Percentiles rank a stretch among this genome's conserved stretches.
Evolutionary conservation across 2,797 vertebrate genomes (phyloP).

Genomic region (Chaenodraco wilsoni): DNA sequence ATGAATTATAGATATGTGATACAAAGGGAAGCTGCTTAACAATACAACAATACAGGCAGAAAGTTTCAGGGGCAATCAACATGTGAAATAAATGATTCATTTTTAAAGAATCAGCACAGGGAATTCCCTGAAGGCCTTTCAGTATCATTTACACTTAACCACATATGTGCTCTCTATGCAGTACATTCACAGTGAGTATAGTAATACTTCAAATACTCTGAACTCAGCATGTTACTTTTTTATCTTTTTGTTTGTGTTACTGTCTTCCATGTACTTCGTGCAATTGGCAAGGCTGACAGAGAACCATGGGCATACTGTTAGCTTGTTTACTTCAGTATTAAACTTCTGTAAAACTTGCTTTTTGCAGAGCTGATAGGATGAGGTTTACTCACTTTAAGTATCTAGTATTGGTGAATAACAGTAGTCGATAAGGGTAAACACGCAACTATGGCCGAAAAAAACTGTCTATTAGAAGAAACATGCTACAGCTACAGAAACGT

Average conservation of each 20-base stretch:
- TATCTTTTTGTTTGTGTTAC: neutral
- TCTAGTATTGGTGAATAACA: no score
- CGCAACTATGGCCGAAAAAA: no score
- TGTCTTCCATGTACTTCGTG: neutral
- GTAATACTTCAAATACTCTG: neutral
- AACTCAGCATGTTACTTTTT: neutral
- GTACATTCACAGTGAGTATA: neutral
- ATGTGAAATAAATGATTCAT: slow-evolving; percentile 8
- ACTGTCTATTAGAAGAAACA: no score
- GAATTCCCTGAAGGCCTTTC: neutral
- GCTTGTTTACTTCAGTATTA: no score
- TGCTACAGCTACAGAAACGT: no score
- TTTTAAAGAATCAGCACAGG: neutral
- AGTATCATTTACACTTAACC: neutral
- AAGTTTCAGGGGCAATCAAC: slow-evolving; percentile 4
- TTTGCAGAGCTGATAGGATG: no score
- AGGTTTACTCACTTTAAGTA: no score
- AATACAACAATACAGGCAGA: slow-evolving; percentile 1
- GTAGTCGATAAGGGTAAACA: no score
- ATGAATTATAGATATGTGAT: slow-evolving; percentile 55
- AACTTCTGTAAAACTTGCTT: no score
- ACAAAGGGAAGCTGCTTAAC: slow-evolving; percentile 13
- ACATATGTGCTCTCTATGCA: neutral
- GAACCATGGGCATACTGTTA: neutral
- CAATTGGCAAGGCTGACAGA: neutral